Evolutionary conservation across 2,113 vertebrate genomes (phyloP).

Genomic region (Toxostoma redivivum): DNA sequence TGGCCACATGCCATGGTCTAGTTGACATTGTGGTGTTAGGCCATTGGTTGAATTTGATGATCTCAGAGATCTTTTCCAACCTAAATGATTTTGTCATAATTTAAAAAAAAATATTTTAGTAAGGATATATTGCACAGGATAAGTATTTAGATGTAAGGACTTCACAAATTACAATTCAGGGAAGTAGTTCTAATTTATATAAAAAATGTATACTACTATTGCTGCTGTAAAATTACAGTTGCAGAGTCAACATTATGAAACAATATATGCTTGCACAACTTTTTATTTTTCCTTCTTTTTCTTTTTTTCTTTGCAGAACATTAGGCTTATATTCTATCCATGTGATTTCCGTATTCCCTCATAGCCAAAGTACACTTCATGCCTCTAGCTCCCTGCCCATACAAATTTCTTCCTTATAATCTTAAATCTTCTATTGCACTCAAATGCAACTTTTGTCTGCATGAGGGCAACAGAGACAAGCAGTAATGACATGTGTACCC

Average conservation of each 20-base stretch:
- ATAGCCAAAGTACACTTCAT: neutral
- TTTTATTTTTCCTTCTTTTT: too few relatives aligned
- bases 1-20: neutral
- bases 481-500: neutral
- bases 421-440: neutral
- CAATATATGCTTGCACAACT: rapidly evolving
- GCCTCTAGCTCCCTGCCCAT: neutral
- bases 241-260: neutral
- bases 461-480: neutral
- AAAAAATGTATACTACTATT: neutral
- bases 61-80: neutral
- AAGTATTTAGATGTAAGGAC: neutral
- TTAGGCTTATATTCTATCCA: neutral
- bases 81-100: neutral
- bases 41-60: neutral
- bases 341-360: neutral
- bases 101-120: neutral
- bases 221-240: neutral
- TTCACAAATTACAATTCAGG: neutral
- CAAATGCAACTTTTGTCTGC: neutral
- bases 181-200: neutral
- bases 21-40: rapidly evolving
- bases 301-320: neutral
- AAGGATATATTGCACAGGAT: neutral
- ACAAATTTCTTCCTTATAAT: neutral